These are phyloP conservation scores for Alentia gelatinosa DNA, from an alignment of 2,888 invertebrate genomes.

Conservation along the genomic window DNA sequence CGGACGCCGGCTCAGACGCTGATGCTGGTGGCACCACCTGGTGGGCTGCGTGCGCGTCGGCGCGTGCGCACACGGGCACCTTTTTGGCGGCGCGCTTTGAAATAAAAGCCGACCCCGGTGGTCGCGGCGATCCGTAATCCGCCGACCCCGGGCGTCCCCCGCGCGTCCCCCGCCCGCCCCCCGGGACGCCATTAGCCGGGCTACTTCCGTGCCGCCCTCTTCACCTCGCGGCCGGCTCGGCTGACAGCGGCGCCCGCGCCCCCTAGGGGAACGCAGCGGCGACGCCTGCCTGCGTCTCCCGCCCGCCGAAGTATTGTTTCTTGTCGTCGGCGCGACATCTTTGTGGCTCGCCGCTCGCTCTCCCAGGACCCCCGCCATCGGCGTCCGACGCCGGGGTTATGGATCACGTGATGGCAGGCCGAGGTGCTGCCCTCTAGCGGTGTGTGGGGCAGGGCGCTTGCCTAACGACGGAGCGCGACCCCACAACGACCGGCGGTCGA, in stretches of 20 bases:
- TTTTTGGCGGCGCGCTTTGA: background rate
- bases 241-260: background rate
- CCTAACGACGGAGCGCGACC: background rate
- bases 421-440: background rate
- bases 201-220: slow-evolving; percentile 2
- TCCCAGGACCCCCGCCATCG: slow-evolving; percentile 7
- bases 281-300: background rate
- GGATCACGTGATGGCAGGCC: background rate
- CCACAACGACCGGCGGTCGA: background rate
- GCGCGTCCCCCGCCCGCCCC: background rate
- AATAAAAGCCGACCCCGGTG: background rate
- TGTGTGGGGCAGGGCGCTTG: background rate
- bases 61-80: background rate
- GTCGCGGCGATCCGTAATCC: background rate
- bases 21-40: background rate
- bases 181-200: slow-evolving; percentile 41
- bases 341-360: slow-evolving; percentile 17
- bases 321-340: slow-evolving; percentile 30
- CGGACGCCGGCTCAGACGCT: background rate
- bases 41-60: background rate
- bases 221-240: background rate
- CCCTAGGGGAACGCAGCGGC: background rate
- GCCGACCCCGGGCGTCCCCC: background rate
- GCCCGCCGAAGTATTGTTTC: slow-evolving; percentile 33
- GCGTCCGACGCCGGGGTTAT: background rate